Evolutionary conservation across 1,140 invertebrate species (phyloP).

Genomic region (Bombus impatiens): DNA sequence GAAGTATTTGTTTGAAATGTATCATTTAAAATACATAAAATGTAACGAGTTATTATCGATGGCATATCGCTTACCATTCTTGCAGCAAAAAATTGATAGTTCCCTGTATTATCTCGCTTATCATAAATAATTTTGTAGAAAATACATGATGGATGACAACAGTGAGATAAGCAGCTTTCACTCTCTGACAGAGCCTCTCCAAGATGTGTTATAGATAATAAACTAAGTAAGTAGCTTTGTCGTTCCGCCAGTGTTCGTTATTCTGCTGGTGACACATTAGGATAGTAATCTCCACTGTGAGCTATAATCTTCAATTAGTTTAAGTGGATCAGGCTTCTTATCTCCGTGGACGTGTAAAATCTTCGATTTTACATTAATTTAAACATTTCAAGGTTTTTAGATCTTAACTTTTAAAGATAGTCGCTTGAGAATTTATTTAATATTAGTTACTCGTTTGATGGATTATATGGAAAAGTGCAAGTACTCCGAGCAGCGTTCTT

Average conservation of each 20-base stretch:
- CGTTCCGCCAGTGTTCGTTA: not conserved
- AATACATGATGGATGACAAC: not conserved
- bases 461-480: no score
- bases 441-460: no score
- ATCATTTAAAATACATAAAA: no score
- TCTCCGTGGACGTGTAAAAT: not conserved
- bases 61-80: no score
- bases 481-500: no score
- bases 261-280: not conserved
- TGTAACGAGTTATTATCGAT: no score
- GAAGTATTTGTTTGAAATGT: no score
- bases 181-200: not conserved
- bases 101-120: not conserved
- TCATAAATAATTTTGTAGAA: not conserved
- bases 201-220: conserved; percentile 29
- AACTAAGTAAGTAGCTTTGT: conserved; percentile 51
- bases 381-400: no score
- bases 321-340: not conserved
- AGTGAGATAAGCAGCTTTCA: conserved; percentile 28
- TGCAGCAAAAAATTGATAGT: no score
- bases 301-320: not conserved
- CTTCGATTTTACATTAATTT: no score
- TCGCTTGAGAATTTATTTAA: no score
- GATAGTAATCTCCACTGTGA: not conserved
- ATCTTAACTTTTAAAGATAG: no score